Percentiles rank a stretch among this genome's conserved stretches.
Evolutionary conservation across 1,140 invertebrate species (phyloP).

Genomic region (Diprion similis): DNA sequence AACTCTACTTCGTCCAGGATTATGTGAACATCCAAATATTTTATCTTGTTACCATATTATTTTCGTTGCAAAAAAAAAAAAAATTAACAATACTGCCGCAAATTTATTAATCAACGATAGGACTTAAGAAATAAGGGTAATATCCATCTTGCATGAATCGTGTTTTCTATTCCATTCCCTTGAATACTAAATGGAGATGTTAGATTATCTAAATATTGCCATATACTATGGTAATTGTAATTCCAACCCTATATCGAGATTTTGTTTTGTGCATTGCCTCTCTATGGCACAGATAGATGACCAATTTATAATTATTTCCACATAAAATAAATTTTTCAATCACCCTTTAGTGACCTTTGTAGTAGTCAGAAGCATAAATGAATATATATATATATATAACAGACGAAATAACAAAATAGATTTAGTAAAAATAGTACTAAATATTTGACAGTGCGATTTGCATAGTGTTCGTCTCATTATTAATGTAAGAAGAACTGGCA

Average conservation of each 20-base stretch:
- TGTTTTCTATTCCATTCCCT: background rate
- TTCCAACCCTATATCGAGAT: background rate
- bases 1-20: slow-evolving; percentile 1
- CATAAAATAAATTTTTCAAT: background rate
- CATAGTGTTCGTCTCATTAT: background rate
- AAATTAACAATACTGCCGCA: slow-evolving; percentile 36
- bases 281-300: too few relatives aligned
- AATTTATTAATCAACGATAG: slow-evolving; percentile 34
- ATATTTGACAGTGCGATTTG: too few relatives aligned
- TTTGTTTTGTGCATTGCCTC: too few relatives aligned
- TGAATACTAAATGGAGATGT: background rate
- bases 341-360: background rate
- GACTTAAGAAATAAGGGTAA: slow-evolving; percentile 4
- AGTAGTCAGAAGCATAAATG: background rate
- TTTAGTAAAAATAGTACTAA: too few relatives aligned
- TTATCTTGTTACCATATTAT: slow-evolving; percentile 10
- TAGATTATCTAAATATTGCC: background rate
- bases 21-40: background rate
- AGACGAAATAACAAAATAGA: too few relatives aligned
- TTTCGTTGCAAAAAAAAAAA: slow-evolving; percentile 21
- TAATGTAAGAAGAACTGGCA: background rate
- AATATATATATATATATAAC: background rate
- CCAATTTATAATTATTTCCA: background rate
- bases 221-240: background rate
- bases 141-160: slow-evolving; percentile 12